Evolutionary conservation across 2,888 invertebrate genomes (phyloP), one percentile per base, ranked within the genome.

Genomic region (Rhyacophila evoluta): DNA sequence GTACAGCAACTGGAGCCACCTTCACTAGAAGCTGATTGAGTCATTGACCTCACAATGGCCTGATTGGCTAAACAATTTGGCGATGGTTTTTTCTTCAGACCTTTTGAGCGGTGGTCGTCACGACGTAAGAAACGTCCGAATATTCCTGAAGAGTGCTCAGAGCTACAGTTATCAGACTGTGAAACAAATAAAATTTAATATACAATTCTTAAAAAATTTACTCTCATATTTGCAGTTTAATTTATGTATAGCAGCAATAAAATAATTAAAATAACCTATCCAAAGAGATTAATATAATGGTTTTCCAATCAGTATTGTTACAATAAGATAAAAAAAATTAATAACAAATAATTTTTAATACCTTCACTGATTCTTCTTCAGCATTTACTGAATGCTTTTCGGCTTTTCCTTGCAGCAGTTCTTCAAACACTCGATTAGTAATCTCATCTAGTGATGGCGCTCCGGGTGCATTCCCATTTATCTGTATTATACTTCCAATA

Each of bases 371-470:
- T 81, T 89, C 90, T 83, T 88, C 89, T 83, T 88, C 89, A 55
- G 79, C 81, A 12, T 41, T 78, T 67, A 82, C 77, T 6, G 78
- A 39, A 78, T 86, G 87, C 6, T 87, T 86, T 81, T 91, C 91
- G 0, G 89, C 87, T 84, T 93, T 92, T 77, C 92, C 93, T 83
- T 94, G 93, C 78, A 94, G 86, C 78, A 95, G 87, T 83, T 94
- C 94, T 85, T 94, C 94, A 84, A 94, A 95, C 69, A 94, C 94
- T 86, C 92, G 91, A 86, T 94, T 94, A 3, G 94, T 94, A 75
- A 95, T 93, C 86, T 94, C 94, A 83, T 94, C 94, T 72, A 94
- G 85, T n/a, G 89, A 89, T 25, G 89, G 88, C 8, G 83, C 84
- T 15, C 84, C 84, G 75, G 85, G 84, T 5, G 84, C 83, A 5